Percentiles rank a stretch among this genome's conserved stretches.
Conservation (phyloP, 2,797 vertebrate genomes). For the Coregonus suidteri region DNA sequence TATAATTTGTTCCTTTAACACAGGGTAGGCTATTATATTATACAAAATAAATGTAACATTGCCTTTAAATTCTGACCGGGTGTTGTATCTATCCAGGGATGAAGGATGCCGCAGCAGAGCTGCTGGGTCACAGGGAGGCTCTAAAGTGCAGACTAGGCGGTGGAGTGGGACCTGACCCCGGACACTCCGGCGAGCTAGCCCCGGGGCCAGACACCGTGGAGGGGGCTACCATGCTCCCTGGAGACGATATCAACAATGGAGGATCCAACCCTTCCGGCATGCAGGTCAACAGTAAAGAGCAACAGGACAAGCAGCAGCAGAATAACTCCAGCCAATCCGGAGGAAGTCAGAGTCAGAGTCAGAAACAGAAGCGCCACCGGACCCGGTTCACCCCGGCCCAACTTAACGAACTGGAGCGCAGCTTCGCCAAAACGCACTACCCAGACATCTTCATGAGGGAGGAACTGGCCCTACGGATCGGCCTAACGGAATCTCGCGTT, state of each 20-base stretch:
- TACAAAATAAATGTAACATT: background rate
- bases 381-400: slow-evolving; percentile 97
- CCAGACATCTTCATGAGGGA: slow-evolving; percentile 99
- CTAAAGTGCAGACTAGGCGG: slow-evolving; percentile 91
- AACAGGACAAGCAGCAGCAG: slow-evolving; percentile 83
- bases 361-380: slow-evolving; percentile 94
- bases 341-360: slow-evolving; percentile 67
- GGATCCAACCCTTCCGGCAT: slow-evolving; percentile 85
- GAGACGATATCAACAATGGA: slow-evolving; percentile 88
- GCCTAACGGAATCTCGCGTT: slow-evolving; percentile 90
- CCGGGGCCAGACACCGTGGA: slow-evolving; percentile 88
- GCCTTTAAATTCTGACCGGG: slow-evolving; percentile 37
- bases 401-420: slow-evolving; percentile 95
- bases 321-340: slow-evolving; percentile 79
- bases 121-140: slow-evolving; percentile 93
- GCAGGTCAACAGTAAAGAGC: slow-evolving; percentile 86
- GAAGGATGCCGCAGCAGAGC: slow-evolving; percentile 92
- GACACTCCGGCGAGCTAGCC: slow-evolving; percentile 88
- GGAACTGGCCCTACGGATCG: slow-evolving; percentile 93
- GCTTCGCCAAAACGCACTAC: slow-evolving; percentile 98
- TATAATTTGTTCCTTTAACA: slow-evolving; percentile 5
- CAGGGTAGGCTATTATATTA: background rate
- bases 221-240: slow-evolving; percentile 89
- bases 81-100: slow-evolving; percentile 81
- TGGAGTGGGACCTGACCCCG: slow-evolving; percentile 76